Conservation (phyloP, 2,113 vertebrate genomes). For the Micromys minutus region DNA sequence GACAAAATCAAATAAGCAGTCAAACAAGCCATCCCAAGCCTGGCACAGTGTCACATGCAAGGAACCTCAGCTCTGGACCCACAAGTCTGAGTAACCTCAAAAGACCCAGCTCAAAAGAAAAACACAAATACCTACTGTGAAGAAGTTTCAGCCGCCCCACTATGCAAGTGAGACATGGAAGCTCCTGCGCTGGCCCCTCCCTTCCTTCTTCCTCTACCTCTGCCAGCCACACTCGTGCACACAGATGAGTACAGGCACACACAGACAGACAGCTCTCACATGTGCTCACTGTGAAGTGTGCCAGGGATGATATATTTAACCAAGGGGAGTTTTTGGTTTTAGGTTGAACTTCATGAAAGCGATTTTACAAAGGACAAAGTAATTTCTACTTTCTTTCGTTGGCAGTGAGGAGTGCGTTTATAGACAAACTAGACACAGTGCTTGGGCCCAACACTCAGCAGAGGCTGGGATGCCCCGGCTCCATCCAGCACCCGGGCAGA, state of each 20-base stretch:
- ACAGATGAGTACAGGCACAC: too few species aligned
- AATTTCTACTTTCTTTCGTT: neutral
- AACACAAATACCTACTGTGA: neutral
- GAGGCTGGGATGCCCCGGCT: too few species aligned
- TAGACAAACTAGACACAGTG: neutral
- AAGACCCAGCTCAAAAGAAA: neutral
- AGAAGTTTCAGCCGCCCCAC: neutral
- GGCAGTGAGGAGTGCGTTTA: fast-evolving
- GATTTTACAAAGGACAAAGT: neutral
- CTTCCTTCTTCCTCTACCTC: neutral
- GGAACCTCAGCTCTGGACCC: too few species aligned
- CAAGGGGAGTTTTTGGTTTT: neutral
- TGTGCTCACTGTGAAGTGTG: neutral
- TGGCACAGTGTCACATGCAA: too few species aligned
- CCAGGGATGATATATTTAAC: neutral
- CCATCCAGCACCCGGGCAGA: too few species aligned
- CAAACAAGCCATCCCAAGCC: neutral
- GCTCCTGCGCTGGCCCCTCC: neutral
- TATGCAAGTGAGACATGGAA: neutral
- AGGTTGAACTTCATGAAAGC: constrained; percentile 23
- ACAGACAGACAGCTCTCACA: neutral
- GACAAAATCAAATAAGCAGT: neutral
- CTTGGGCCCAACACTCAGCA: neutral
- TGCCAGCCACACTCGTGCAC: neutral
- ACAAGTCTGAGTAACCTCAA: too few species aligned